phyloP scores from a whole-genome alignment of 1,140 invertebrate genomes.

The Listronotus oregonensis region DNA sequence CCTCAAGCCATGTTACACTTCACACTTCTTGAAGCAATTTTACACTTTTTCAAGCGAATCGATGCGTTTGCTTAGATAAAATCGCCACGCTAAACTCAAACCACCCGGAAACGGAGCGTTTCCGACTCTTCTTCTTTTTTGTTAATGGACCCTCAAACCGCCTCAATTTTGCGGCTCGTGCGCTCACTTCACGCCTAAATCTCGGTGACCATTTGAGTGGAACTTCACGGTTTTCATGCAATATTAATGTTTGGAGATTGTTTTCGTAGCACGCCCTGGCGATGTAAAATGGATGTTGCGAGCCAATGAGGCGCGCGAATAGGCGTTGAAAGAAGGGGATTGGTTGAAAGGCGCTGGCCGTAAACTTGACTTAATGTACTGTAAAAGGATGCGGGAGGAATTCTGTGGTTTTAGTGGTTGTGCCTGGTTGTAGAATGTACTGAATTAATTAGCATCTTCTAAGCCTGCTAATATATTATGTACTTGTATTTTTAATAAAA shows the following conservation, averaged over 20 bases:
- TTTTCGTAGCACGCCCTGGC: constrained; percentile 33
- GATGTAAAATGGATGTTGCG: constrained; percentile 42
- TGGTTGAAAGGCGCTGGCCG: constrained; percentile 4
- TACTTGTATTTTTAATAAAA: too few relatives aligned
- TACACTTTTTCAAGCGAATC: constrained; percentile 32
- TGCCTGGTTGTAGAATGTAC: too few relatives aligned
- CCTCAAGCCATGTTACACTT: constrained; percentile 11
- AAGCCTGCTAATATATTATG: too few relatives aligned
- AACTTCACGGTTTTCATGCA: constrained; percentile 39
- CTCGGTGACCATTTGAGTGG: constrained; percentile 46
- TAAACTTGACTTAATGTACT: constrained; percentile 7
- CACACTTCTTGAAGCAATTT: constrained; percentile 26
- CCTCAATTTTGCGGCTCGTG: constrained; percentile 28
- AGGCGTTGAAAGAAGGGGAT: constrained; percentile 13
- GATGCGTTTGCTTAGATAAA: constrained; percentile 33
- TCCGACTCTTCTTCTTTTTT: constrained; percentile 5
- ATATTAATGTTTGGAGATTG: constrained; percentile 34
- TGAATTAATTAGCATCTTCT: too few relatives aligned
- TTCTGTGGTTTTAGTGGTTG: background rate
- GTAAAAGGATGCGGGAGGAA: constrained; percentile 8
- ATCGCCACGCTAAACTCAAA: constrained; percentile 24
- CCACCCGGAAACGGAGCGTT: constrained; percentile 19
- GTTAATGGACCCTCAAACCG: constrained; percentile 9
- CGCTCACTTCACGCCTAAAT: constrained; percentile 33
- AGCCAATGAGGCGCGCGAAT: constrained; percentile 22